Evolutionary conservation across 2,888 invertebrate species (phyloP), one percentile per base, ranked within the genome.

Genomic region (Drosophila kambysellisi): DNA sequence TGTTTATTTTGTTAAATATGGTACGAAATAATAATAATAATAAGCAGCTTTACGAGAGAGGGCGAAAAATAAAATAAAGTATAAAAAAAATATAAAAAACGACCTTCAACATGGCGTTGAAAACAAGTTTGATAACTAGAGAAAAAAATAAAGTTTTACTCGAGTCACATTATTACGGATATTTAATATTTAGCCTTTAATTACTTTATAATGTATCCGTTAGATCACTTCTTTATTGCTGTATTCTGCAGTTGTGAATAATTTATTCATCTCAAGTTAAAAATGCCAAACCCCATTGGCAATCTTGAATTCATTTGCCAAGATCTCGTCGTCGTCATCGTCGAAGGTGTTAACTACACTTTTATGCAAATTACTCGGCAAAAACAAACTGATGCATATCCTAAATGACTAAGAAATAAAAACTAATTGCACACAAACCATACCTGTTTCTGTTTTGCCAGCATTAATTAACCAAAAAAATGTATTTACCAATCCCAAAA

Each of bases 281-380:
- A 20, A 59, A 35, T 51, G 62, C 51, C 69, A 53, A 70, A 8
- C 69, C 73, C 35, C 33, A 12, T 25, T 61, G 73, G 29, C 33
- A 72, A 73, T 73, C 69, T 73, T 17, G 46, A 17, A 48, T 48
- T 48, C 46, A 53, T 20, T 69, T 48, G 41, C 54, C 64, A 37
- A 58, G 52, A 72, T 72, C 63, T 59, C 37, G 41, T 41, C 51
- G 46, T n/a, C n/a, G 41, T 41, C 51, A 20, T n/a, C n/a, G 33
- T 37, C 29, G 57, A 82, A 82, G 89, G 85, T 85, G 85, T 89
- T 90, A 89, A 89, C 87, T 79, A 79, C 74, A 84, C 69, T 79
- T 79, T 90, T 73, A 85, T 85, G 91, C 91, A 85, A 85, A 85
- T 89, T 72, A 73, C 29, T 52, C 29, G 3, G 46, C 51, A 66